Evolutionary conservation across 1,140 invertebrate species (phyloP).

Genomic region (Drosophila erecta): DNA sequence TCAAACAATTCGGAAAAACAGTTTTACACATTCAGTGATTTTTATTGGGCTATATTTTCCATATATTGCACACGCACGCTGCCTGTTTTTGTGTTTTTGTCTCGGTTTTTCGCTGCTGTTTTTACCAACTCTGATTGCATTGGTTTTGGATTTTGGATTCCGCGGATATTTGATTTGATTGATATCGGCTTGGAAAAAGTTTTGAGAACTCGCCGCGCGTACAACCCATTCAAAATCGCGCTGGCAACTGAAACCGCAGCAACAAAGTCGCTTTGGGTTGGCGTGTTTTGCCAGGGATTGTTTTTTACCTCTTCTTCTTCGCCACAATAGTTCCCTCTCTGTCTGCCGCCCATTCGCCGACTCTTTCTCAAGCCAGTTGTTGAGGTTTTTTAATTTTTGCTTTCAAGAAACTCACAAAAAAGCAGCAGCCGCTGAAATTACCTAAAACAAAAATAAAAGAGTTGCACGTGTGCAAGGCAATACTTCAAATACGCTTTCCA

Average conservation of each 20-base stretch:
- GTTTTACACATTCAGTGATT: conserved; percentile 27
- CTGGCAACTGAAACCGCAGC: conserved; percentile 79
- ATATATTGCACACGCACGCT: conserved; percentile 15
- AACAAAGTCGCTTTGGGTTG: conserved; percentile 80
- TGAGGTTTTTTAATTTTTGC: conserved; percentile 71
- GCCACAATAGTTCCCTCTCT: conserved; percentile 17
- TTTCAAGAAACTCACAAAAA: conserved; percentile 72
- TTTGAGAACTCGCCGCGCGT: conserved; percentile 63
- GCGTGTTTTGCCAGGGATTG: conserved; percentile 77
- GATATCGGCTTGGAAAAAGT: conserved; percentile 6
- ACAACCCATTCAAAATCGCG: conserved; percentile 81
- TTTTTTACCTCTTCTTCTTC: conserved; percentile 44
- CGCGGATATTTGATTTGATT: conserved; percentile 5
- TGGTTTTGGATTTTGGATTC: not conserved
- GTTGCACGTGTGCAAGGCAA: not conserved
- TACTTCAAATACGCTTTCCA: not conserved
- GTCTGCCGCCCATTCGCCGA: conserved; percentile 19
- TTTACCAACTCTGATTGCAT: conserved; percentile 2
- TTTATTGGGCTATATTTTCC: conserved; percentile 1
- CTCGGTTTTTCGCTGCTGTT: not conserved
- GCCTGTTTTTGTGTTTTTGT: not conserved
- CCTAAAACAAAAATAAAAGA: conserved; percentile 56
- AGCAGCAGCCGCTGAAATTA: conserved; percentile 59
- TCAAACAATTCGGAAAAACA: conserved; percentile 23
- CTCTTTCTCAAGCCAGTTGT: conserved; percentile 21